phyloP scores from a whole-genome alignment of 2,113 vertebrate species.

The Alexandromys fortis region DNA sequence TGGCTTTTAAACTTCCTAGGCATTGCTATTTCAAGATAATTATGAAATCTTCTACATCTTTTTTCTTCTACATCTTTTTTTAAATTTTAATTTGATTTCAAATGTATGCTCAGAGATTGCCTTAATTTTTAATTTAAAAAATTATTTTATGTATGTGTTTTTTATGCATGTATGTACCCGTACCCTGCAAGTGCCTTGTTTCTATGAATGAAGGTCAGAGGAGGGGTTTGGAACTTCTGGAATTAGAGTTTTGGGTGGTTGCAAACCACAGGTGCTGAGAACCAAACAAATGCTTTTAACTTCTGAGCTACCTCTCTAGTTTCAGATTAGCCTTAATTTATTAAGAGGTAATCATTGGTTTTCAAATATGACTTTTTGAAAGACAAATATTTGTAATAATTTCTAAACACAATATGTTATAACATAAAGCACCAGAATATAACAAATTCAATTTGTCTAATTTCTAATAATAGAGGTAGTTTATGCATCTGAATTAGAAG shows the following conservation, averaged over 20 bases:
- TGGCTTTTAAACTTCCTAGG: neutral
- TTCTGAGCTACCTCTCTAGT: neutral
- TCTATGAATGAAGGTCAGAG: neutral
- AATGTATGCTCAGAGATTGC: neutral
- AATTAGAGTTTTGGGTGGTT: neutral
- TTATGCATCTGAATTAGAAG: neutral
- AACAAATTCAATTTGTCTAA: neutral
- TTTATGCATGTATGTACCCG: neutral
- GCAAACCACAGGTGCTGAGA: neutral
- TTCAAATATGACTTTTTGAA: neutral
- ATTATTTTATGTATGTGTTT: neutral
- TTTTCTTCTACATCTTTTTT: neutral
- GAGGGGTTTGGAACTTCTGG: neutral
- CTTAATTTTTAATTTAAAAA: neutral
- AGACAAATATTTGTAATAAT: constrained; percentile 1
- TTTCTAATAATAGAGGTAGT: neutral
- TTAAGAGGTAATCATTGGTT: neutral
- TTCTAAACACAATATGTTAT: neutral
- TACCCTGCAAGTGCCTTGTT: neutral
- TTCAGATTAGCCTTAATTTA: neutral
- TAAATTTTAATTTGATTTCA: neutral
- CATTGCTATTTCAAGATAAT: neutral
- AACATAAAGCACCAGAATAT: neutral
- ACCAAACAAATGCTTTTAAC: neutral
- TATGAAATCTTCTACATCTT: neutral